These are phyloP conservation scores for Phaedon cochleariae DNA, from an alignment of 2,888 invertebrate genomes.

Conservation along the genomic window DNA sequence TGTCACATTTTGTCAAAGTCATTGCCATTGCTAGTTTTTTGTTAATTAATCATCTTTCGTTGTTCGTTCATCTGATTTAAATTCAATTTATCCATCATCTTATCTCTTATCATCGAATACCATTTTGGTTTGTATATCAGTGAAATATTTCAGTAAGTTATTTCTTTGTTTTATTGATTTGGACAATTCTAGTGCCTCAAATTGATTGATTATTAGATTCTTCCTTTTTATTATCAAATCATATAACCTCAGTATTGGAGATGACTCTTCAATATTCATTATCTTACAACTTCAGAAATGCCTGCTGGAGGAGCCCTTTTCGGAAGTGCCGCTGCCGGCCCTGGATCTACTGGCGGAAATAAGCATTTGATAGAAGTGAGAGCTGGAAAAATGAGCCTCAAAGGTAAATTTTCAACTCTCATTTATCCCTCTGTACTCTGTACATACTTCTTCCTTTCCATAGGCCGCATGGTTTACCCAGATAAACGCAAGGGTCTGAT, in stretches of 20 bases:
- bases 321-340: conserved; percentile 78
- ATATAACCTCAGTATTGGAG: neutral
- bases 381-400: conserved; percentile 95
- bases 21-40: no score
- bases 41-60: no score
- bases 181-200: no score
- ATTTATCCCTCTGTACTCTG: neutral
- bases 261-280: neutral
- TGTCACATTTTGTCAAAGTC: no score
- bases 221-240: neutral
- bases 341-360: conserved; percentile 82
- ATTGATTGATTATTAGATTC: no score
- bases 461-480: conserved; percentile 83
- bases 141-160: no score
- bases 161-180: no score
- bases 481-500: conserved; percentile 94
- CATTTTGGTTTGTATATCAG: no score
- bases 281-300: conserved; percentile 59
- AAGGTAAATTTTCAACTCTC: conserved; percentile 67
- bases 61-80: no score
- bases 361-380: conserved; percentile 94
- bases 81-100: no score
- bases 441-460: conserved; percentile 7
- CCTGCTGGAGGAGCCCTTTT: conserved; percentile 76
- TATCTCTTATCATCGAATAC: no score